A percentile compares a stretch with the other conserved stretches of the same genome.
Evolutionary conservation across 2,797 vertebrate genomes (phyloP).

Genomic region (Echiichthys vipera): DNA sequence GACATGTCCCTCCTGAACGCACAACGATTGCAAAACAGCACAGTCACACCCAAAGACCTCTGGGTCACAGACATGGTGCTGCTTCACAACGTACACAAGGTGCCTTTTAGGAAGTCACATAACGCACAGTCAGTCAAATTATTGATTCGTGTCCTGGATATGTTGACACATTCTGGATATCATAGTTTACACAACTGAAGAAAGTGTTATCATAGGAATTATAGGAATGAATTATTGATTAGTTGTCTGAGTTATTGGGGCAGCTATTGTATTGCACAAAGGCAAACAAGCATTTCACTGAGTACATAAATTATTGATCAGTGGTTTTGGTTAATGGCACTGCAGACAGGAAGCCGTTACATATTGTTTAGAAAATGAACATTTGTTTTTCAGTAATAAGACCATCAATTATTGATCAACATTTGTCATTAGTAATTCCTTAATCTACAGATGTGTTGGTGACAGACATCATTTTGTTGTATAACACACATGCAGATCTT

Average conservation of each 20-base stretch:
- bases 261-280: constrained; percentile 39
- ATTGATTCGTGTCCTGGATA: background rate
- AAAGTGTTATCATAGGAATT: constrained; percentile 5
- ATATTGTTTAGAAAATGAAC: constrained; percentile 49
- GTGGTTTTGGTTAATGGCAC: constrained; percentile 39
- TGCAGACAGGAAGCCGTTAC: constrained; percentile 32
- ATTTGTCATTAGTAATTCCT: constrained; percentile 34
- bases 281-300: constrained; percentile 42
- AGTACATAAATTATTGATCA: constrained; percentile 58
- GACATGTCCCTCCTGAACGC: constrained; percentile 83
- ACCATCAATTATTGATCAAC: constrained; percentile 53
- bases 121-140: background rate
- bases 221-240: constrained; percentile 29
- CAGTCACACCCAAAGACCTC: constrained; percentile 85
- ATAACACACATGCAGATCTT: background rate
- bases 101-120: constrained; percentile 46
- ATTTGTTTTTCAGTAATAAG: constrained; percentile 22
- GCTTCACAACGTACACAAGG: constrained; percentile 88
- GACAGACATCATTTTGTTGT: constrained; percentile 9
- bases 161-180: background rate
- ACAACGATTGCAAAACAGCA: constrained; percentile 83
- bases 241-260: constrained; percentile 19
- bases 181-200: background rate
- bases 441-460: constrained; percentile 33
- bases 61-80: constrained; percentile 89